phyloP scores from a whole-genome alignment of 2,113 vertebrate species.

The Cochlearius cochlearius region DNA sequence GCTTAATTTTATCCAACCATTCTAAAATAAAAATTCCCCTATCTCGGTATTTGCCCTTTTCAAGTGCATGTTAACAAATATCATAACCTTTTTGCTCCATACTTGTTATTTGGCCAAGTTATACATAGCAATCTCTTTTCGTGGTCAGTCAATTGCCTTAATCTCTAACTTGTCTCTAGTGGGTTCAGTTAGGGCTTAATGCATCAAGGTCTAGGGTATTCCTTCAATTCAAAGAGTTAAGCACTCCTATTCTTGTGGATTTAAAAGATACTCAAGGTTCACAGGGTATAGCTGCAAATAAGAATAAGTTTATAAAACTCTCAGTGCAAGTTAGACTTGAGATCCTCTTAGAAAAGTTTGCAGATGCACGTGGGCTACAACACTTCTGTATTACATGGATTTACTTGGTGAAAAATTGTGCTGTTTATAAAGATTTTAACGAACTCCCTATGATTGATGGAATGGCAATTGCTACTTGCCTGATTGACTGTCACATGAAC shows the following conservation, averaged over 20 bases:
- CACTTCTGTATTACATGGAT: background rate
- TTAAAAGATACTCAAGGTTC: background rate
- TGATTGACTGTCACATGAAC: background rate
- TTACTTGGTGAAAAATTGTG: background rate
- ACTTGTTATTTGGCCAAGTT: conserved; percentile 1
- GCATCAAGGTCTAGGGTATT: background rate
- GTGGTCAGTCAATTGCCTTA: background rate
- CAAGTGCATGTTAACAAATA: conserved; percentile 8
- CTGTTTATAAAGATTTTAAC: background rate
- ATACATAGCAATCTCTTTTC: background rate
- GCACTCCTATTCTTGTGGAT: background rate
- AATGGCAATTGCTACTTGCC: background rate
- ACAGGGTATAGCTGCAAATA: background rate
- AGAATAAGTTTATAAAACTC: background rate
- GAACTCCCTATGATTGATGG: background rate
- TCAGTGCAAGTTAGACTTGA: background rate
- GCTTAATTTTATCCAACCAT: background rate
- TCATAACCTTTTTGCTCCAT: background rate
- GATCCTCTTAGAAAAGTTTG: background rate
- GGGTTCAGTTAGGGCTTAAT: background rate
- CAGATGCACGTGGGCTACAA: background rate
- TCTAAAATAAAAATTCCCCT: background rate
- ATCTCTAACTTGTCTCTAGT: background rate
- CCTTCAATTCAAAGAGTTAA: background rate
- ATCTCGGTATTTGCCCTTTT: background rate